These are phyloP conservation scores for Charadrius vociferus DNA, from an alignment of 2,113 vertebrate species.

Conservation along the genomic window DNA sequence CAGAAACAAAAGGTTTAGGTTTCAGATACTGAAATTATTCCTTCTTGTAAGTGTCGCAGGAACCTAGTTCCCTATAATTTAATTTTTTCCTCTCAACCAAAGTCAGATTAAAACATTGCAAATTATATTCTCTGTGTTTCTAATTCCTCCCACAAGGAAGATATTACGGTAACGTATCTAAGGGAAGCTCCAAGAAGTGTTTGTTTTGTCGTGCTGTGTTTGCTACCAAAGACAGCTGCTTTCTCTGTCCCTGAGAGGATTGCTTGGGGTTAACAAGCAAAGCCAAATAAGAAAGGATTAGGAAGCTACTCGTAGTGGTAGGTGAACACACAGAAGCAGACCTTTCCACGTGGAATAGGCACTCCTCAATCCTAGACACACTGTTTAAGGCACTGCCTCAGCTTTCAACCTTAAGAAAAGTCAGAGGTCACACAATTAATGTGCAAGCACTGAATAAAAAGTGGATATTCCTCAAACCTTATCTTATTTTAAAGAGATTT, in stretches of 20 bases:
- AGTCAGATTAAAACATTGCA: slow-evolving; percentile 59
- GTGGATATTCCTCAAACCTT: background rate
- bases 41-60: slow-evolving; percentile 11
- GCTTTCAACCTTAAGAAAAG: background rate
- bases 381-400: background rate
- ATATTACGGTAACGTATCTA: slow-evolving; percentile 1
- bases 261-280: slow-evolving; percentile 72
- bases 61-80: slow-evolving; percentile 39
- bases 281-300: slow-evolving; percentile 67
- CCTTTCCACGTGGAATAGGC: background rate
- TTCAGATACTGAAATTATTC: slow-evolving; percentile 34
- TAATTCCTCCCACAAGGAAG: slow-evolving; percentile 44
- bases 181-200: slow-evolving; percentile 36
- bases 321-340: slow-evolving; percentile 3
- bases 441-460: background rate
- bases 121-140: slow-evolving; percentile 50
- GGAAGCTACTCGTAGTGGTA: slow-evolving; percentile 59
- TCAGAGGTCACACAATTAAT: slow-evolving; percentile 20
- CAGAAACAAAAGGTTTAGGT: slow-evolving; percentile 4
- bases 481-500: background rate
- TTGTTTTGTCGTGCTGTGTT: slow-evolving; percentile 52
- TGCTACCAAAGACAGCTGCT: slow-evolving; percentile 74
- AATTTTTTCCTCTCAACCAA: slow-evolving; percentile 22
- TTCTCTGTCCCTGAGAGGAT: slow-evolving; percentile 64
- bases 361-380: background rate